Evolutionary conservation across 2,113 vertebrate species (phyloP), one percentile per base, ranked within the genome.

Genomic region (Phaethornis superciliosus): DNA sequence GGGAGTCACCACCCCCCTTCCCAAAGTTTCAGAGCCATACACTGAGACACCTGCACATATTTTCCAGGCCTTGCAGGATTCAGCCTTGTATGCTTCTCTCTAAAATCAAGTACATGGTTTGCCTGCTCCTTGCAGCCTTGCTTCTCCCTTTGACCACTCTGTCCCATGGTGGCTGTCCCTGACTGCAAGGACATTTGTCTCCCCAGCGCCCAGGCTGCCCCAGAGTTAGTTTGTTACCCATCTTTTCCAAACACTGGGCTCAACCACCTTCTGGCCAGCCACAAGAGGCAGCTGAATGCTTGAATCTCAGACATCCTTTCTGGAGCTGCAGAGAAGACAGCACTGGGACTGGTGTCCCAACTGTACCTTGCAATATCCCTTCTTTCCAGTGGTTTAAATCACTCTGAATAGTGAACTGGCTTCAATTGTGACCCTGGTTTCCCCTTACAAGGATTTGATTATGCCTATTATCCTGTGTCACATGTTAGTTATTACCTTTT

Each of bases 361-460:
- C 21, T 35, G 6, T 54, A n/a, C 72, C 56, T 59, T 30, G 23
- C 30, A 40, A 15, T 21, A 69, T 69, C 16, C 35, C 2, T 1
- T 52, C 67, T 15, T 2, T 54, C 40, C 65, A 65, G 58, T 1
- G 3, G n/a, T 65, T 85, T 88, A 55, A 75, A 83, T 67, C 51
- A 59, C 60, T 90, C 32, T 5, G 15, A 86, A 81, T 77, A 22
- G 85, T 40, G 35, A 86, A 81, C 70, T 63, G 62, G 47, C 62
- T 72, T 90, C 69, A 35, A 3, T 10, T 2, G 2, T 77, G 86
- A 96, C 79, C 82, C 54, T 69, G 23, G 18, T 85, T 96, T 94
- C 59, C 82, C 85, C 79, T 93, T 82, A 79, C 59, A 88, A 75
- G 9, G 81, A 91, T 93, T 95, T 72, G 70, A 94, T 93, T 88